Conservation (phyloP, 1,140 invertebrate genomes). For the Macrobrachium nipponense region DNA sequence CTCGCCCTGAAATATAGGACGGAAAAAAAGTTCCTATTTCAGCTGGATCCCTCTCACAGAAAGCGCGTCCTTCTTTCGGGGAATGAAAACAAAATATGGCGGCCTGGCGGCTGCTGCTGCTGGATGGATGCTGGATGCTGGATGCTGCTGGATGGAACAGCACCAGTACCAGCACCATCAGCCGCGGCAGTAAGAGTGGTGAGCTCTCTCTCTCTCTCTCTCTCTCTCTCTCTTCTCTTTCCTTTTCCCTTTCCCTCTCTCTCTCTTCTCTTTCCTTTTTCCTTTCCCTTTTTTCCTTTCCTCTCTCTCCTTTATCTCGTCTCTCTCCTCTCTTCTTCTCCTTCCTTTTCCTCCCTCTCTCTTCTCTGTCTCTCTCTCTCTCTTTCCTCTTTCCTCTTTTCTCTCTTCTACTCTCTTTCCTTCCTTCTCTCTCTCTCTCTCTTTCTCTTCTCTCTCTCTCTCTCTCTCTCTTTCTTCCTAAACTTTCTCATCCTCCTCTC, state of each 20-base stretch:
- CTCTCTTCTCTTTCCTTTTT: background rate
- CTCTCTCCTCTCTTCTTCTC: constrained; percentile 26
- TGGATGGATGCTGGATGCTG: no score
- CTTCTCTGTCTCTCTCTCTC: constrained; percentile 10
- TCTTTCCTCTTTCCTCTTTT: no score
- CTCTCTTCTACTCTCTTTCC: constrained; percentile 13
- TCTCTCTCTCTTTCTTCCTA: background rate
- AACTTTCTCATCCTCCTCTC: background rate
- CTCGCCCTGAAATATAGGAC: constrained; percentile 15
- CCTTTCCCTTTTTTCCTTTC: no score
- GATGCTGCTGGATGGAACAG: background rate
- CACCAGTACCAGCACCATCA: no score
- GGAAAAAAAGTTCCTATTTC: constrained; percentile 13
- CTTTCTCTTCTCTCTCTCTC: background rate
- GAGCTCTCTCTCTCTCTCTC: no score
- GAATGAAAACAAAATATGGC: constrained; percentile 24
- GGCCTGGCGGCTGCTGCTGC: background rate
- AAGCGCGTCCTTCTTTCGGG: background rate
- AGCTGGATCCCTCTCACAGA: background rate
- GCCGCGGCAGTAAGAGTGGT: background rate
- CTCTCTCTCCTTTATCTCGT: constrained; percentile 8
- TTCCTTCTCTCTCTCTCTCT: background rate
- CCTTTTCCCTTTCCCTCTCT: background rate
- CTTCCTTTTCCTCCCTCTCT: constrained; percentile 6
- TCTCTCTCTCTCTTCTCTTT: constrained; percentile 7